Evolutionary conservation across 2,113 vertebrate species (phyloP).

Genomic region (Geothlypis trichas): DNA sequence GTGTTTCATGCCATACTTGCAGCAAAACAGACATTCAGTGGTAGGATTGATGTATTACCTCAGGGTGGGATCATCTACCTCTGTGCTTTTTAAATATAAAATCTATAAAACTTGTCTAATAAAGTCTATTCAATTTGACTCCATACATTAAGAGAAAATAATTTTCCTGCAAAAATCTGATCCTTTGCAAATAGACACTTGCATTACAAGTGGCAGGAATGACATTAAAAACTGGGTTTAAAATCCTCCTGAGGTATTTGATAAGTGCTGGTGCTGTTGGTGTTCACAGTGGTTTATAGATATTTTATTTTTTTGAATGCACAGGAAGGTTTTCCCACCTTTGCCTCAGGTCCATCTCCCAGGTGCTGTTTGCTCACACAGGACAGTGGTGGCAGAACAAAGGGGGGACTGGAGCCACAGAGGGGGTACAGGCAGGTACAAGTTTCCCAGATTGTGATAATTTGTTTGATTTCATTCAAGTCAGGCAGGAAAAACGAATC

Average conservation of each 20-base stretch:
- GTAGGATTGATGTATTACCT: constrained; percentile 2
- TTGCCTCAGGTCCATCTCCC: not conserved
- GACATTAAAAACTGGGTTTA: not conserved
- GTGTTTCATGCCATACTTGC: not conserved
- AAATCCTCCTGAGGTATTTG: not conserved
- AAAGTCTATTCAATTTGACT: not conserved
- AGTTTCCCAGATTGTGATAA: not conserved
- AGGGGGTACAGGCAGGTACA: not conserved
- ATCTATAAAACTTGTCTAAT: not conserved
- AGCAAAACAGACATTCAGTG: not conserved
- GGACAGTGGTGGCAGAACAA: not conserved
- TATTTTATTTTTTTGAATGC: not conserved
- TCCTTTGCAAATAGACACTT: not conserved
- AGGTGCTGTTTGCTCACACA: not conserved
- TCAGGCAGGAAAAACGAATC: not conserved
- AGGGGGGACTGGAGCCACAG: fast-evolving
- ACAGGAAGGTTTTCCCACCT: not conserved
- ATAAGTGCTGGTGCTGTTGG: not conserved
- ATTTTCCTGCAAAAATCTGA: not conserved
- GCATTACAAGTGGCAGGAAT: not conserved
- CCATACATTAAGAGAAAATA: not conserved
- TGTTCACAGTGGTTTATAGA: not conserved
- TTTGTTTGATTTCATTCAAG: not conserved
- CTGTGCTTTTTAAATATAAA: not conserved
- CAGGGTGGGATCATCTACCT: not conserved